phyloP scores from a whole-genome alignment of 2,797 vertebrate genomes.

The Macropus fuliginosus region DNA sequence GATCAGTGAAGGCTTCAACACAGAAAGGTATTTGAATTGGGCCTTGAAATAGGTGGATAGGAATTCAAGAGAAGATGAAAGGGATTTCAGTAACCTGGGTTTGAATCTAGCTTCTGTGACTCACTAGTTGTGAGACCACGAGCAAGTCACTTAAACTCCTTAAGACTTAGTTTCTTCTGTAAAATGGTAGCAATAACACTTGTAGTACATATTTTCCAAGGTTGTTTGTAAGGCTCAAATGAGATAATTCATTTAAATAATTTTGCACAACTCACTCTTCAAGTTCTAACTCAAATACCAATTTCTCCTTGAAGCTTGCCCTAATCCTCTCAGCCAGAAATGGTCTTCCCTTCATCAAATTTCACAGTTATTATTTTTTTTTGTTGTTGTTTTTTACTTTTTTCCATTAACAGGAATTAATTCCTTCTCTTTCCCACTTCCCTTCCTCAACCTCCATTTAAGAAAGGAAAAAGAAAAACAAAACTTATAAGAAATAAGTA shows the following conservation, averaged over 20 bases:
- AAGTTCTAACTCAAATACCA: neutral
- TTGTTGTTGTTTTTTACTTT: neutral
- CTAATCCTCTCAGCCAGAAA: neutral
- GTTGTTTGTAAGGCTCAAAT: neutral
- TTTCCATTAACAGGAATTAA: neutral
- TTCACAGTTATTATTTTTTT: neutral
- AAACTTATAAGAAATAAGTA: neutral
- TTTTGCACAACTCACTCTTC: neutral
- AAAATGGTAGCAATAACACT: neutral
- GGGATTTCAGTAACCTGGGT: neutral
- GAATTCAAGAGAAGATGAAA: neutral
- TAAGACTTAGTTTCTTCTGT: neutral
- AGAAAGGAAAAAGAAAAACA: neutral
- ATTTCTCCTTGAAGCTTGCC: neutral
- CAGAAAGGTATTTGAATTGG: neutral
- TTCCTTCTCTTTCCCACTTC: neutral
- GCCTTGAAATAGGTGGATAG: neutral
- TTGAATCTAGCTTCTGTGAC: neutral
- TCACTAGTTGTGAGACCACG: neutral
- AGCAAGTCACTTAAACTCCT: neutral
- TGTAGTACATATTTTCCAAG: neutral
- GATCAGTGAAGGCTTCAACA: neutral
- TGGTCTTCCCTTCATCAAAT: neutral
- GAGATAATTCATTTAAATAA: neutral
- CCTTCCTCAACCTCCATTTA: neutral